Evolutionary conservation across 2,888 invertebrate genomes (phyloP).

Genomic region (Lasioglossum figueresi): DNA sequence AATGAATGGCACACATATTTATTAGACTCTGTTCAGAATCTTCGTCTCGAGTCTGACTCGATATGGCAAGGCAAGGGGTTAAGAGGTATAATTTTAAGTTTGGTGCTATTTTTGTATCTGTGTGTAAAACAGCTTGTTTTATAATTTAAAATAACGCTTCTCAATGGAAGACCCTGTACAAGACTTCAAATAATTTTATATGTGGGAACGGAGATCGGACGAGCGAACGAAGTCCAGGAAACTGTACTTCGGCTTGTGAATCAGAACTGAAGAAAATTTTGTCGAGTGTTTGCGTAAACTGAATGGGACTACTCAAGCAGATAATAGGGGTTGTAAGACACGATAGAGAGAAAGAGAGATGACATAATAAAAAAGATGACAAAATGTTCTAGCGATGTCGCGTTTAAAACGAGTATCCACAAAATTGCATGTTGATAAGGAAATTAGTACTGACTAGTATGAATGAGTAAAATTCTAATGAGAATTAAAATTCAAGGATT

Average conservation of each 20-base stretch:
- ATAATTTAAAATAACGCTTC: too few relatives aligned
- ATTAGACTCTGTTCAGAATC: too few relatives aligned
- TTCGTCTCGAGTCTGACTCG: too few relatives aligned
- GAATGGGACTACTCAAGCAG: not conserved
- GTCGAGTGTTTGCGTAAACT: not conserved
- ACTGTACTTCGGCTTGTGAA: not conserved
- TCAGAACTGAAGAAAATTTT: not conserved
- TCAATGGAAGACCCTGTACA: not conserved
- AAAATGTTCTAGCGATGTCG: not conserved
- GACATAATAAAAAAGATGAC: not conserved
- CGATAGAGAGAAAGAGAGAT: not conserved
- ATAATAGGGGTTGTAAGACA: not conserved
- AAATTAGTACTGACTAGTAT: not conserved
- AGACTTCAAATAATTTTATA: not conserved
- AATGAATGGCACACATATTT: too few relatives aligned
- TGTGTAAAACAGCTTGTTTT: too few relatives aligned
- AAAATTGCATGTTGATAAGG: not conserved
- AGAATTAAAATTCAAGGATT: too few relatives aligned
- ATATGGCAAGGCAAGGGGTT: too few relatives aligned
- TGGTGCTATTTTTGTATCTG: too few relatives aligned
- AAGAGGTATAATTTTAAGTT: too few relatives aligned
- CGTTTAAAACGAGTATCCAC: not conserved
- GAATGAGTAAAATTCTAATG: not conserved
- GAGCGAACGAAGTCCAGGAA: not conserved
- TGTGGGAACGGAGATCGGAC: not conserved